Conservation (phyloP, 2,888 invertebrate species). For the Thereva nobilitata region DNA sequence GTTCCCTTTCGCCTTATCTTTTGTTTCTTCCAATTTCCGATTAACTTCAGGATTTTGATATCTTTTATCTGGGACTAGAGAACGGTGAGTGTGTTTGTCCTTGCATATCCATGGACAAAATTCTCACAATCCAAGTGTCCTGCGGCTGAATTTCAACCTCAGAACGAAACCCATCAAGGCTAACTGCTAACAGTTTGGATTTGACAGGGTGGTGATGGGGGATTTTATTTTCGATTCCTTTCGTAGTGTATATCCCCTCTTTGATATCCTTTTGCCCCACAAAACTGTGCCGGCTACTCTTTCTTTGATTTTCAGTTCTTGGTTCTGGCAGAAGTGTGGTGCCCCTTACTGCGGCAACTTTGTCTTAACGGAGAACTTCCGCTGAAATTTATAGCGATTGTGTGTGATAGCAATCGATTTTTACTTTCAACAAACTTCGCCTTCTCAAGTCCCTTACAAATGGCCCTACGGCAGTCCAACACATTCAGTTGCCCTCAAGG, state of each 20-base stretch:
- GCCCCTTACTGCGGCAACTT: constrained; percentile 3
- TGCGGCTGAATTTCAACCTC: not conserved
- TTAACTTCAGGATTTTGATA: no score
- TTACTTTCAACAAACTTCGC: constrained; percentile 25
- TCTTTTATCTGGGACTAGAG: no score
- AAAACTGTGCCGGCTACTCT: not conserved
- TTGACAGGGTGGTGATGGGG: constrained; percentile 26
- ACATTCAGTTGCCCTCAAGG: no score
- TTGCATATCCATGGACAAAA: no score
- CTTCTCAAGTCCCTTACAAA: not conserved
- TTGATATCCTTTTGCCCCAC: not conserved
- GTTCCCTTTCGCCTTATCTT: no score
- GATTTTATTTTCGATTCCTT: not conserved
- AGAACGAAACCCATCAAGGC: constrained; percentile 19
- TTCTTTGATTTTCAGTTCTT: constrained; percentile 22
- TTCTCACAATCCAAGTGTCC: no score
- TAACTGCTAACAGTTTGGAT: constrained; percentile 20
- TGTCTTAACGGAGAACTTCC: constrained; percentile 14
- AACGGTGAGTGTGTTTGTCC: no score
- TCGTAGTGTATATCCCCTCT: not conserved
- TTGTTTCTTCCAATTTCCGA: no score
- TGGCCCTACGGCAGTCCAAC: not conserved
- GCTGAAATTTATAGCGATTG: constrained; percentile 1
- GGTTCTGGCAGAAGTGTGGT: constrained; percentile 6
- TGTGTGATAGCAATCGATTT: constrained; percentile 25